Conservation (phyloP, 1,140 invertebrate species). For the Belonocnema kinseyi region DNA sequence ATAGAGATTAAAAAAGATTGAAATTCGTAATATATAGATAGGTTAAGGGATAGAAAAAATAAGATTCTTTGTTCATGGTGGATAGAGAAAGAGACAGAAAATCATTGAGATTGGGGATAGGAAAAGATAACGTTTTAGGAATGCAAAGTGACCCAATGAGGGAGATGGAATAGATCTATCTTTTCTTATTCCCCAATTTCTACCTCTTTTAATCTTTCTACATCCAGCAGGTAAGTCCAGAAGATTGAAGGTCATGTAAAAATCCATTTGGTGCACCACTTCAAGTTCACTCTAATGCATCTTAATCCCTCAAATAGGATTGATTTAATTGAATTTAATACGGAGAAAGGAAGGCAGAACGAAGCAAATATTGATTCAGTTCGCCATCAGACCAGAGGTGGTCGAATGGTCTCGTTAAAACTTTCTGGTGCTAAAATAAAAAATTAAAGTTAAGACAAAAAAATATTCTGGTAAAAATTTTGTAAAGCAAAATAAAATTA, state of each 20-base stretch:
- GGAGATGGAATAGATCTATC: no score
- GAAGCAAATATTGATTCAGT: neutral
- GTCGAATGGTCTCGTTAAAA: neutral
- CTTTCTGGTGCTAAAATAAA: neutral
- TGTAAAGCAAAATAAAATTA: neutral
- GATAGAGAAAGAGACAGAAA: no score
- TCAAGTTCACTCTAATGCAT: slow-evolving; percentile 50
- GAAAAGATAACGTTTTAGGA: no score
- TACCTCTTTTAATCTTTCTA: no score
- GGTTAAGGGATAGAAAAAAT: no score
- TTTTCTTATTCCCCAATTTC: neutral
- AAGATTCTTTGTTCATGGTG: no score
- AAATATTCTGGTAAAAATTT: no score
- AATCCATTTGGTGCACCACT: slow-evolving; percentile 43
- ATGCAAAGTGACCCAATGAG: no score
- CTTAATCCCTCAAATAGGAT: slow-evolving; percentile 55
- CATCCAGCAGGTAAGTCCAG: slow-evolving; percentile 16
- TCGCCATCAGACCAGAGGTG: neutral
- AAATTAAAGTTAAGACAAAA: no score
- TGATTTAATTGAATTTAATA: slow-evolving; percentile 52
- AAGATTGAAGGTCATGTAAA: slow-evolving; percentile 40
- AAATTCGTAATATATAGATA: no score
- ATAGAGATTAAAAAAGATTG: no score
- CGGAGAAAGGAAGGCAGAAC: neutral
- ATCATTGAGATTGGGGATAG: no score